These are phyloP conservation scores for Pogoniulus pusillus DNA, from an alignment of 2,797 vertebrate species.

Conservation along the genomic window DNA sequence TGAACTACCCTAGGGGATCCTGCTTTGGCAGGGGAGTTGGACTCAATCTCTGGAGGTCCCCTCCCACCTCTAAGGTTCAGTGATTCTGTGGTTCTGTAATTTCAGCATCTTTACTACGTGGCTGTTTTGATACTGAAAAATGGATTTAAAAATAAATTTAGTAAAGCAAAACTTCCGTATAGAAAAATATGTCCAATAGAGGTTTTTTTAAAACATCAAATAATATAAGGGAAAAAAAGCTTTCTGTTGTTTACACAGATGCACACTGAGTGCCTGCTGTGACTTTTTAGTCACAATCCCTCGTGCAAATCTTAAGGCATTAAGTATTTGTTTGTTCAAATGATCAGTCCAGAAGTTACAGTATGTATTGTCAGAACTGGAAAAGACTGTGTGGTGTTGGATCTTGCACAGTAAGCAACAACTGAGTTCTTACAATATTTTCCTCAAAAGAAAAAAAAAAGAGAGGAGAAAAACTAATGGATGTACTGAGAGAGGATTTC, in stretches of 20 bases:
- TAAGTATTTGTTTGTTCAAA: neutral
- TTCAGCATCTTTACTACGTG: neutral
- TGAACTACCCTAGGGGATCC: no score
- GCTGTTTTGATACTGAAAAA: neutral
- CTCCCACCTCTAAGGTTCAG: no score
- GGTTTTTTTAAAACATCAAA: neutral
- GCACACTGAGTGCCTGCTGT: neutral
- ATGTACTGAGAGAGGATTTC: neutral
- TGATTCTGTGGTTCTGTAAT: neutral
- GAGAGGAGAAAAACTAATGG: neutral
- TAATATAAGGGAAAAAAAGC: neutral
- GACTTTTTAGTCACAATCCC: neutral
- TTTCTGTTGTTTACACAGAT: neutral
- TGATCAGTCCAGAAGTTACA: neutral
- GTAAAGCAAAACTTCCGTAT: neutral
- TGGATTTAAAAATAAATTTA: neutral
- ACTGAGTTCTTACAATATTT: neutral
- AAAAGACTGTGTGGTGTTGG: neutral
- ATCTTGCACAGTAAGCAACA: neutral
- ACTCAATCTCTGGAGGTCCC: no score
- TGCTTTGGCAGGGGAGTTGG: no score
- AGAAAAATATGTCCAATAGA: neutral
- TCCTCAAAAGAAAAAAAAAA: accelerated
- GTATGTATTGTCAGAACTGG: neutral
- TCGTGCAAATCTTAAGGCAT: neutral